Percentiles rank a stretch among this genome's conserved stretches.
phyloP scores from a whole-genome alignment of 2,113 vertebrate species.

The Mixornis gularis region DNA sequence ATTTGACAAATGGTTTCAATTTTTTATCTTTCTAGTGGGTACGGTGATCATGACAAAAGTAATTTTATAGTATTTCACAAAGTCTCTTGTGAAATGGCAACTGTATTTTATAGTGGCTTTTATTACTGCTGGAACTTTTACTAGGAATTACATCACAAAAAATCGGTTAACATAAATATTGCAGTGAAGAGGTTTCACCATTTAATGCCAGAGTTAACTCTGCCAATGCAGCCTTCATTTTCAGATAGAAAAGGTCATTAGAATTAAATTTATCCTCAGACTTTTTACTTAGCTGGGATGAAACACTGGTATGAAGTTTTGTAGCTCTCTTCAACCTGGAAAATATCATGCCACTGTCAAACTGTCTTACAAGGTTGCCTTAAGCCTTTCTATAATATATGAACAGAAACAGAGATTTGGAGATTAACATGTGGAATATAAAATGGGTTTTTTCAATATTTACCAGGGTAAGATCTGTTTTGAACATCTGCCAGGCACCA shows the following conservation, averaged over 20 bases:
- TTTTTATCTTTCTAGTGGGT: neutral
- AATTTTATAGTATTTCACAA: conserved; percentile 20
- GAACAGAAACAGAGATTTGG: neutral
- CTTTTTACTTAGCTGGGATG: neutral
- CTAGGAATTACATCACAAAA: conserved; percentile 43
- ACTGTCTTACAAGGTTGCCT: neutral
- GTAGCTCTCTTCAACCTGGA: neutral
- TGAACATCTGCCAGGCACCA: neutral
- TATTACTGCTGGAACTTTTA: conserved; percentile 40
- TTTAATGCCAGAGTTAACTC: conserved; percentile 15
- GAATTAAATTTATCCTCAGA: conserved; percentile 33
- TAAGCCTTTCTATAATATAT: neutral
- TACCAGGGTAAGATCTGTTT: neutral
- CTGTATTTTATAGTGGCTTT: conserved; percentile 27
- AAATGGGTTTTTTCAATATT: neutral
- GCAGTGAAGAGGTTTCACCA: neutral
- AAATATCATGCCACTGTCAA: neutral
- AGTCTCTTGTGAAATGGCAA: conserved; percentile 34
- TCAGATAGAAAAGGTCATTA: neutral
- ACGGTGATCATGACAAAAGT: neutral
- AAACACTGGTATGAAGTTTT: neutral
- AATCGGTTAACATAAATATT: conserved; percentile 7
- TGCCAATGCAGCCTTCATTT: conserved; percentile 11
- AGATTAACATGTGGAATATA: neutral
- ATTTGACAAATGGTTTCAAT: conserved; percentile 24